Base-by-base conservation (phyloP, 2,888 invertebrate genomes). In the Heteropelma amictum region DNA sequence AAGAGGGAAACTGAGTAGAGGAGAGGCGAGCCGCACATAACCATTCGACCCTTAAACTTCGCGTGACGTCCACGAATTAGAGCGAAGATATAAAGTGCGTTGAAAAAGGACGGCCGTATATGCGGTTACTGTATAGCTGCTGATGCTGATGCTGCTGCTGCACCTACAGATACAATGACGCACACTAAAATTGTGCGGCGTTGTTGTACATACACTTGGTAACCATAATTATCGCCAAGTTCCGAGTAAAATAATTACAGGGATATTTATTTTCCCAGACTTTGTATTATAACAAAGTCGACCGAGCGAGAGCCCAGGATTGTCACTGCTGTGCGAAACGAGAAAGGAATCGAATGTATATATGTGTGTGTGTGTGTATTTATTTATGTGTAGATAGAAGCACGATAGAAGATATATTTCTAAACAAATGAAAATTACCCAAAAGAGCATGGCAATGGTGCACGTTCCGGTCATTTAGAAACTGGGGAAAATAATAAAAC, bases 41-140 rank as follows among this genome's bases (percentile, higher is more conserved):
- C 73, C 51, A 76, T 72, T 76, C 77, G 77, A 76, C 77, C 77
- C 73, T 75, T 74, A 69, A 79, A 74, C 67, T 72, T 84, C 72
- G 84, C 84, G 84, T 84, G 84, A 79, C 79, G 78, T 75, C 65
- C 54, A 58, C 77, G 77, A 83, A 83, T 84, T 85, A 83, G 79
- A 72, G 71, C 42, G 40, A 73, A 79, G 79, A 81, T 78, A 79
- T 79, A 79, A 81, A 77, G 63, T 72, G 67, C 69, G 72, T 77
- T 76, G 74, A 74, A 76, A 63, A 78, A 81, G 78, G 76, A 78
- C 75, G 75, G 75, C 60, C 28, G 21, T 14, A 17, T 40, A n/a
- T n/a, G 38, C 33, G 23, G 45, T 5, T 28, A 28, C 7, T 28
- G 7, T 28, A 28, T 28, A 7, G 7, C 28, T 14, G 42, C 42